Conservation (phyloP, 2,797 vertebrate genomes). For the Intellagama lesueurii region DNA sequence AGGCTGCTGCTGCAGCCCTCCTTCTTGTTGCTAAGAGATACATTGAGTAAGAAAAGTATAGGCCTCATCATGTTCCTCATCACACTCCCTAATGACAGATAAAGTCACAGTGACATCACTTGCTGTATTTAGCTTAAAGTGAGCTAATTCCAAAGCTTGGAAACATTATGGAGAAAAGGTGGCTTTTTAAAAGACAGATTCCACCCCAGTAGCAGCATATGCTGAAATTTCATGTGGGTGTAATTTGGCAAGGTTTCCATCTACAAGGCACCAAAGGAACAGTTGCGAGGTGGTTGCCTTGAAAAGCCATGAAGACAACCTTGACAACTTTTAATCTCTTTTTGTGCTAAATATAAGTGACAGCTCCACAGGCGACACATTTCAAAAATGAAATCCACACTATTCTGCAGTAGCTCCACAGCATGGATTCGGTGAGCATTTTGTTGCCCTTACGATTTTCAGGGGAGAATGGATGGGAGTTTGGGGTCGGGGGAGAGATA, state of each 20-base stretch:
- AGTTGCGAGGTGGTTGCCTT: slow-evolving; percentile 40
- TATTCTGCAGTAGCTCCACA: slow-evolving; percentile 44
- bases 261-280: neutral
- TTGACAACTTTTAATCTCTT: slow-evolving; percentile 37
- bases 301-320: slow-evolving; percentile 16
- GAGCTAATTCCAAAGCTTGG: neutral
- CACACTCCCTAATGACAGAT: neutral
- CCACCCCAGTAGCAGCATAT: accelerated
- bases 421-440: slow-evolving; percentile 37
- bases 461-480: slow-evolving; percentile 48
- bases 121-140: neutral
- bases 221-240: neutral
- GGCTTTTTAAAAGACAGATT: neutral
- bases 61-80: neutral
- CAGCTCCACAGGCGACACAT: slow-evolving; percentile 54
- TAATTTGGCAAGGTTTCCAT: slow-evolving; percentile 26
- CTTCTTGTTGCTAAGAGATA: neutral
- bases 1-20: neutral
- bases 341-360: slow-evolving; percentile 54
- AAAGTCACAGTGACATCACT: neutral
- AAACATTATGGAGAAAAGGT: no score
- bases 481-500: slow-evolving; percentile 24
- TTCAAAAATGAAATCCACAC: slow-evolving; percentile 52
- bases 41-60: neutral
- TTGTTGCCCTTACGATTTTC: slow-evolving; percentile 38